Base-by-base conservation (phyloP, 2,888 invertebrate genomes). In the Pelosia muscerda region DNA sequence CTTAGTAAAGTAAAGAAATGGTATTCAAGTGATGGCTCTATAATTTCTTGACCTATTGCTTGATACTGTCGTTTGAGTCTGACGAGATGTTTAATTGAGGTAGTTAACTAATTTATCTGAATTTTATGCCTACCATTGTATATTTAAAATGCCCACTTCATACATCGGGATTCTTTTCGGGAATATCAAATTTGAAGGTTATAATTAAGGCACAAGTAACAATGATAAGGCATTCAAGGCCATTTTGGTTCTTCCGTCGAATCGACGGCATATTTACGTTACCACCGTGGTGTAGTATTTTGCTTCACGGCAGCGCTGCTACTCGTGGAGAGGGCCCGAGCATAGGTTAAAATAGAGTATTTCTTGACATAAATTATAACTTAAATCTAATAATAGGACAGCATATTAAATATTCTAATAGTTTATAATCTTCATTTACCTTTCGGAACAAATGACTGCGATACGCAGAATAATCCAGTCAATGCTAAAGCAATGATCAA, bases 401-500 rank as follows among this genome's bases (percentile, higher is more conserved):
- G 3, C 19, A 6, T 42, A 42, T 42, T 42, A 19, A 42, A 42
- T 38, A 38, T 38, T 38, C 34, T 38, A 4, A 2, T 38, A 38
- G 15, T 15, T 38, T 15, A 38, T 38, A 15, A 28, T 15, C 15
- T 42, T 42, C 0, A 38, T 4, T 66, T 74, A 79, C 79, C 75
- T 67, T 66, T 31, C 0, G 79, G 71, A 28, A 69, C 53, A 22
- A 80, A 56, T 0, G 77, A 62, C 62, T 80, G 76, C 8, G 65
- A 67, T 19, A 61, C 63, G 69, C 73, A 80, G 57, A 76, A 78
- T 4, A 59, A 34, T 55, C 73, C 73, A 55, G 78, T 75, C 5
- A 73, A 26, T 0, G 72, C 28, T 54, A 80, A 77, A 0, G 73
- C 65, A 13, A 68, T 42, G 55, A 75, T 70, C 38, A 79, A 34